Evolutionary conservation across 2,888 invertebrate species (phyloP), one percentile per base, ranked within the genome.

Genomic region (Noctua janthina): DNA sequence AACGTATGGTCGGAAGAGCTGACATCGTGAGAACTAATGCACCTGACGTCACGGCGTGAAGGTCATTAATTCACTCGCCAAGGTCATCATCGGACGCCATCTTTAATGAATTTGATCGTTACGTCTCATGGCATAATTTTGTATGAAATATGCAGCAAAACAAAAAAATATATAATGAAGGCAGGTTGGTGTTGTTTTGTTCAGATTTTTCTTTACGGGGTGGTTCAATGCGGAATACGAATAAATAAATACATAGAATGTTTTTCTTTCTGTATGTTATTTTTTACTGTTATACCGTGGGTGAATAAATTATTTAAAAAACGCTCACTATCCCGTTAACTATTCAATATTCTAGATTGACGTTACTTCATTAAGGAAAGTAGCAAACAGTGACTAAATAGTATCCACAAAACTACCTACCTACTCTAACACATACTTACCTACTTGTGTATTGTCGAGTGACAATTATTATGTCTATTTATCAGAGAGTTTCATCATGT

Each of bases 51-150:
- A 56, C n/a, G 3, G 8, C 29, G 35, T n/a, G 54, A 85, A 85
- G 84, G 84, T 85, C 82, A 82, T 81, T 77, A 77, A 85, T 78
- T 54, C 51, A 59, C 56, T 78, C 62, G 20, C 64, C 78, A 85
- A 78, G 85, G 84, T 78, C 78, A 85, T 68, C n/a, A 68, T 17
- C 15, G 43, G n/a, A n/a, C 68, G 68, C 68, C 68, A 68, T 76
- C 73, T 75, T 15, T 76, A 71, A 74, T 76, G 8, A 73, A 82
- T 56, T 75, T 82, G 62, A 71, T 70, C 35, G 68, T 67, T 75
- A 78, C 73, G 74, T 54, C 35, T 85, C 82, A 78, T 77, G 66
- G 74, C 77, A 66, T 75, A 66, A 81, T 64, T 64, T 74, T 29
- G 20, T 66, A 51, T 29, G 10, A 74, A 68, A 76, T 49, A 15